A percentile compares a stretch with the other conserved stretches of the same genome.
Evolutionary conservation across 2,797 vertebrate genomes (phyloP).

Genomic region (Pseudochirops cupreus): DNA sequence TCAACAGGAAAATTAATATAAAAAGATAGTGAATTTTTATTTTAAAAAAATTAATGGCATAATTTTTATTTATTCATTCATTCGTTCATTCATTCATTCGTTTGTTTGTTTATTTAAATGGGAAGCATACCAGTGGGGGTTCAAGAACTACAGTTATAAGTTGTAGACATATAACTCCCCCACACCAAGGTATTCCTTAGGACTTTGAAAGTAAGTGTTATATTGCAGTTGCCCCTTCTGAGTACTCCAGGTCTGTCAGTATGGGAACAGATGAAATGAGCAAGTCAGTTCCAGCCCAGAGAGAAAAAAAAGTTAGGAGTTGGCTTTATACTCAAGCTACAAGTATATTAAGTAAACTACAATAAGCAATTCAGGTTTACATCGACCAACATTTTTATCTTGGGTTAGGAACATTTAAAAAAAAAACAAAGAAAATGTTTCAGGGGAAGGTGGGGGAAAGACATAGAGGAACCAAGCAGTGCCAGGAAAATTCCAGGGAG

Average conservation of each 20-base stretch:
- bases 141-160: neutral
- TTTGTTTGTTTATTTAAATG: neutral
- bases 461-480: neutral
- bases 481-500: neutral
- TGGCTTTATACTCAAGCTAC: neutral
- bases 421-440: neutral
- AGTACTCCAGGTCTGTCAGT: neutral
- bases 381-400: neutral
- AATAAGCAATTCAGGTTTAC: neutral
- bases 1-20: neutral
- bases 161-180: neutral
- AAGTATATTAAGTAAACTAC: neutral
- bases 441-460: neutral
- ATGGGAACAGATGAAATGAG: neutral
- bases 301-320: neutral
- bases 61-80: neutral
- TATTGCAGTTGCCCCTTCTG: neutral
- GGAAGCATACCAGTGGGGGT: neutral
- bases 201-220: neutral
- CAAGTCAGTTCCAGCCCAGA: neutral
- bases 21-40: neutral
- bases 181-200: neutral
- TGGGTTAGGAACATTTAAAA: neutral
- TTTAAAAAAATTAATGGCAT: neutral
- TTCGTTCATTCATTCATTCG: no score